Base-by-base conservation (phyloP, 2,888 invertebrate species). In the Pachymerium ferrugineum region DNA sequence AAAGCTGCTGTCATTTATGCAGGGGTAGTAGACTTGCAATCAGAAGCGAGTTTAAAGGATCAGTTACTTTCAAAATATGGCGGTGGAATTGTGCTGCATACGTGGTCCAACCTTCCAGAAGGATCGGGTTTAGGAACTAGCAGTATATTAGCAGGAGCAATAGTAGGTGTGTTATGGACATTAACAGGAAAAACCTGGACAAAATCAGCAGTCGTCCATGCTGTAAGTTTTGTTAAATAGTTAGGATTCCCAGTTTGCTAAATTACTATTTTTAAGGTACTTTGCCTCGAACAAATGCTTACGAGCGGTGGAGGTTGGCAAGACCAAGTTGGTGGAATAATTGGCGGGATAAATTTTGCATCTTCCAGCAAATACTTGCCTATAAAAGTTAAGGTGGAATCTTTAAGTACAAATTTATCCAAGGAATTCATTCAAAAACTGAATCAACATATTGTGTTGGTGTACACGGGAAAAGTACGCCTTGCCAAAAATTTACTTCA, bases 251-350 rank as follows among this genome's bases (percentile, higher is more conserved):
- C n/a, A n/a, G n/a, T n/a, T 35, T 35, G 35, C 8, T 12, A 35
- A 35, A n/a, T n/a, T 14, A 16, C 54, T 47, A 25, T 74, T 74
- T 70, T n/a, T n/a, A n/a, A 85, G 85, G 85, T 85, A 2, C 78
- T 86, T 14, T 81, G 83, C 76, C 79, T 85, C 30, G 86, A 86
- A 76, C 86, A 86, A 78, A 77, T 86, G 77, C 78, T 86, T 77
- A 86, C 86, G 1, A 85, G 85, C 6, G 86, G 86, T 3, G 86
- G 86, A 1, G 86, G 86, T 0, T 86, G 86, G 86, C 86, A 86
- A 79, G 86, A 86, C 78, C 85, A 85, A 79, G 82, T 86, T 1
- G 85, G 86, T 19, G 85, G 85, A 0, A 77, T 86, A 12, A 78
- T 80, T 35, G 83, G 82, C 1, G 85, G 85, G 1, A 76, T 85